Evolutionary conservation across 2,113 vertebrate species (phyloP).

Genomic region (Casuarius casuarius): DNA sequence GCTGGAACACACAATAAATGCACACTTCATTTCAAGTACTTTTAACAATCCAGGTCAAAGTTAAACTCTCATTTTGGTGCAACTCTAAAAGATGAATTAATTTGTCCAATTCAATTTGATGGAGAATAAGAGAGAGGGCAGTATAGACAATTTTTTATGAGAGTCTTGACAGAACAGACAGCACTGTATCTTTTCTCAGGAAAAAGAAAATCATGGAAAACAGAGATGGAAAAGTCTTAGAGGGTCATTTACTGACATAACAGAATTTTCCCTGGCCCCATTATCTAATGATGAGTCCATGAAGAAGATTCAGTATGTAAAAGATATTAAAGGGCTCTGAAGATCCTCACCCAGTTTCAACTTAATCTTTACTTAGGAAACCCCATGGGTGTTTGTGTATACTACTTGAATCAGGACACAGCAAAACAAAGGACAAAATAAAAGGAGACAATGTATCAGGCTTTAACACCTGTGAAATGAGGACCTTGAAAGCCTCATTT

Average conservation of each 20-base stretch:
- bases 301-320: conserved; percentile 12
- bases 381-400: neutral
- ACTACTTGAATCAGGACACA: neutral
- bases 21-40: conserved; percentile 52
- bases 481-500: neutral
- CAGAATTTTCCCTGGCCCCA: conserved; percentile 30
- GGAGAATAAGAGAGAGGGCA: neutral
- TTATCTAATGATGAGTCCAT: neutral
- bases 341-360: conserved; percentile 24
- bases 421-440: conserved; percentile 5
- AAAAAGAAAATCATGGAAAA: neutral
- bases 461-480: neutral
- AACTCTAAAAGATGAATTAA: neutral
- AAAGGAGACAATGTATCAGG: neutral
- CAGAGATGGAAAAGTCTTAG: conserved; percentile 29
- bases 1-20: conserved; percentile 46
- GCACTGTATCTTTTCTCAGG: neutral
- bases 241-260: conserved; percentile 37
- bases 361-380: neutral
- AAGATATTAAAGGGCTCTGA: conserved; percentile 22
- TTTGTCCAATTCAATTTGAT: neutral
- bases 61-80: conserved; percentile 27
- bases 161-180: conserved; percentile 23
- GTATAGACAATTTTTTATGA: neutral
- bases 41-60: conserved; percentile 49